Evolutionary conservation across 1,140 invertebrate genomes (phyloP).

Genomic region (Drosophila murphyi): DNA sequence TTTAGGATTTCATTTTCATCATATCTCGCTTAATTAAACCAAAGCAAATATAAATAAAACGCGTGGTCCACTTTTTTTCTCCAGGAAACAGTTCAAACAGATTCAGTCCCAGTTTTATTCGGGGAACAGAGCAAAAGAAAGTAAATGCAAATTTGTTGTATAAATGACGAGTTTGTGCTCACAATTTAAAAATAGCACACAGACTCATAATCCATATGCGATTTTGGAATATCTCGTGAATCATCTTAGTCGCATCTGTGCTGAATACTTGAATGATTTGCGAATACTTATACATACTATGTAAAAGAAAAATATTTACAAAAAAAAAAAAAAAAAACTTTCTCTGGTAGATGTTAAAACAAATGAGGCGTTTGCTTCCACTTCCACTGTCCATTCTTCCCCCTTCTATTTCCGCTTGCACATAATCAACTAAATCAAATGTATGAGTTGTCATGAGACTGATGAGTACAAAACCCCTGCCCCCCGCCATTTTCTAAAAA

Average conservation of each 20-base stretch:
- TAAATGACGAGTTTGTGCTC: conserved; percentile 12
- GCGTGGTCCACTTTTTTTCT: neutral
- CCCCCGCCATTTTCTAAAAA: neutral
- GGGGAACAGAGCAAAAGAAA: neutral
- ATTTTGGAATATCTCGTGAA: conserved; percentile 56
- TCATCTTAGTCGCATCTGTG: conserved; percentile 41
- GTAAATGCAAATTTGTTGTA: conserved; percentile 13
- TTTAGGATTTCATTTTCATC: neutral
- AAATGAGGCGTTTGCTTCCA: conserved; percentile 46
- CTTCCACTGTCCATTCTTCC: neutral
- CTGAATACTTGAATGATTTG: conserved; percentile 28
- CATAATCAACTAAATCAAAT: conserved; percentile 60
- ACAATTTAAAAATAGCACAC: conserved; percentile 37
- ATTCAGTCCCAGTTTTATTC: conserved; percentile 3
- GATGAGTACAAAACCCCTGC: neutral
- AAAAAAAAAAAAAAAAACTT: conserved; percentile 27
- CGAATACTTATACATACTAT: conserved; percentile 29
- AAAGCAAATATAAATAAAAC: no score
- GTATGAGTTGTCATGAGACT: conserved; percentile 53
- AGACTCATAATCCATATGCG: conserved; percentile 37
- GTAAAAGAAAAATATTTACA: conserved; percentile 3
- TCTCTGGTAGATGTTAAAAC: conserved; percentile 41
- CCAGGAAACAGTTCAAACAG: conserved; percentile 2
- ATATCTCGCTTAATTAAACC: neutral
- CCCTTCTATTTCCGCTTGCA: conserved; percentile 32